These are phyloP conservation scores for Automeris io DNA, from an alignment of 2,888 invertebrate genomes.

Conservation along the genomic window DNA sequence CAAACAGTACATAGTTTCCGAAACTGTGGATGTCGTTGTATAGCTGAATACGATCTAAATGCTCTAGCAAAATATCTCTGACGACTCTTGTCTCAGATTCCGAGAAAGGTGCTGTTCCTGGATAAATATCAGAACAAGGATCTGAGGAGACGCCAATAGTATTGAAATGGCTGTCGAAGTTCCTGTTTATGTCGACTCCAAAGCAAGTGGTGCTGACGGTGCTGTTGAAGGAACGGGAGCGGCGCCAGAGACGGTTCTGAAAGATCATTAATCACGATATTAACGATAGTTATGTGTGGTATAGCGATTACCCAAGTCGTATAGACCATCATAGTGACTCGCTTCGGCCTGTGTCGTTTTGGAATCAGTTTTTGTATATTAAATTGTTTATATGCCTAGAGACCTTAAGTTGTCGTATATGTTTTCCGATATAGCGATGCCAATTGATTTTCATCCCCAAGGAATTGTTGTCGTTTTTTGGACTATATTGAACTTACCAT, in stretches of 20 bases:
- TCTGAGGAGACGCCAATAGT: constrained; percentile 33
- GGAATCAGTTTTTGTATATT: neutral
- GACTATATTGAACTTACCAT: too few relatives aligned
- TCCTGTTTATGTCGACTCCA: constrained; percentile 44
- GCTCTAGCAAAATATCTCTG: constrained; percentile 64
- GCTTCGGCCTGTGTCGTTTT: neutral
- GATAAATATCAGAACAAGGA: constrained; percentile 77
- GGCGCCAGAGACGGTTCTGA: constrained; percentile 42
- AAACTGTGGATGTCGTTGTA: constrained; percentile 82
- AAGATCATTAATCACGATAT: constrained; percentile 1
- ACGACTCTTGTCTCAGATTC: constrained; percentile 79
- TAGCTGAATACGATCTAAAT: constrained; percentile 27
- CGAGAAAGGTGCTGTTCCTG: constrained; percentile 78
- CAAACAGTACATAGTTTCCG: constrained; percentile 80
- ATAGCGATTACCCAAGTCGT: neutral
- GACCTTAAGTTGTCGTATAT: neutral
- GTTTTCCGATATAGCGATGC: neutral
- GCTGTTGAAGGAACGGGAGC: constrained; percentile 33
- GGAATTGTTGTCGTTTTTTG: too few relatives aligned
- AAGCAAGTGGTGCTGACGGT: constrained; percentile 25
- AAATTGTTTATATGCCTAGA: too few relatives aligned
- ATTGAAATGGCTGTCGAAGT: constrained; percentile 37
- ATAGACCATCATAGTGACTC: neutral
- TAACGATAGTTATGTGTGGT: neutral
- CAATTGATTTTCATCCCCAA: neutral